phyloP scores from a whole-genome alignment of 2,888 invertebrate genomes.

The Plagiodera versicolora region DNA sequence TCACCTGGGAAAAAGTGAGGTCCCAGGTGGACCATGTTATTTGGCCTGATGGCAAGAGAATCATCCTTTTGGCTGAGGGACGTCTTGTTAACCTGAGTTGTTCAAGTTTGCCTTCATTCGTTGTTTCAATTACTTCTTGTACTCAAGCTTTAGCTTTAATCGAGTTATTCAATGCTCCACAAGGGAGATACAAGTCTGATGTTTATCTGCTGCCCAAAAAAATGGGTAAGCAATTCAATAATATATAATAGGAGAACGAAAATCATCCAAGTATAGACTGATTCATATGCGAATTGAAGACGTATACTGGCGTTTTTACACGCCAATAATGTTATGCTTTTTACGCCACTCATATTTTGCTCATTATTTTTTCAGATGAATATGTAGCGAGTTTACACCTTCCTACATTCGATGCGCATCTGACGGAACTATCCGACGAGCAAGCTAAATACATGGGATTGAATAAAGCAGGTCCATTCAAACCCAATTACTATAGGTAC shows the following conservation, averaged over 20 bases:
- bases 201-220: slow-evolving; percentile 98
- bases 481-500: slow-evolving; percentile 98
- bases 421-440: slow-evolving; percentile 94
- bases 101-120: slow-evolving; percentile 96
- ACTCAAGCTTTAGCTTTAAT: slow-evolving; percentile 97
- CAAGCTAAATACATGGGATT: slow-evolving; percentile 97
- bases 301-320: no score
- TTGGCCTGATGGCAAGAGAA: slow-evolving; percentile 96
- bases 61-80: slow-evolving; percentile 92
- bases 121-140: slow-evolving; percentile 96
- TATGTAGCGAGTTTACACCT: slow-evolving; percentile 97
- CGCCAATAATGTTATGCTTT: no score
- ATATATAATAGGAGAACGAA: no score
- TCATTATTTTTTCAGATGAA: slow-evolving; percentile 73
- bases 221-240: slow-evolving; percentile 74
- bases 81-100: slow-evolving; percentile 95
- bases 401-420: slow-evolving; percentile 95
- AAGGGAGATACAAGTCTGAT: slow-evolving; percentile 93
- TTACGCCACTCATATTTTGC: no score
- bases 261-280: background rate
- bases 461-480: slow-evolving; percentile 97
- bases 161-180: slow-evolving; percentile 94
- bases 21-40: slow-evolving; percentile 98
- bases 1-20: slow-evolving; percentile 96
- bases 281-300: no score